Conservation (phyloP, 2,113 vertebrate species). For the Coturnix japonica region DNA sequence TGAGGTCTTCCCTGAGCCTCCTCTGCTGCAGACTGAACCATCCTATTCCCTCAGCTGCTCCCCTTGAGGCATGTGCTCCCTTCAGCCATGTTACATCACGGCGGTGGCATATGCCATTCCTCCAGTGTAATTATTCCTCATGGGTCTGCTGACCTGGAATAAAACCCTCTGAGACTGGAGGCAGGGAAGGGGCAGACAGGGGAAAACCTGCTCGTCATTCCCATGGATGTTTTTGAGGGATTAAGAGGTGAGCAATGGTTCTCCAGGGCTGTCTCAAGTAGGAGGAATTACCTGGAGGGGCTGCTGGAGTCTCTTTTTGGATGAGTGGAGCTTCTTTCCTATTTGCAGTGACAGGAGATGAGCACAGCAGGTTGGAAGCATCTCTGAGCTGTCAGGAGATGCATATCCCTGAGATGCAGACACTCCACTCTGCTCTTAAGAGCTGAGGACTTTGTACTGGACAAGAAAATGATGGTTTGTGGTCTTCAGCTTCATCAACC, state of each 20-base stretch:
- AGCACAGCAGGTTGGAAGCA: constrained; percentile 1
- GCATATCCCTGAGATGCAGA: not conserved
- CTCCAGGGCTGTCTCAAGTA: not conserved
- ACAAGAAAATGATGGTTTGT: not conserved
- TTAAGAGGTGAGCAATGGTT: not conserved
- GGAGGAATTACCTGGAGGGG: constrained; percentile 54
- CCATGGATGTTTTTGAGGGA: not conserved
- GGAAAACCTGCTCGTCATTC: not conserved
- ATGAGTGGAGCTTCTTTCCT: constrained; percentile 49
- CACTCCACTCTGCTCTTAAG: not conserved
- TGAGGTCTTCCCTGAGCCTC: not conserved
- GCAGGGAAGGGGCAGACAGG: not conserved
- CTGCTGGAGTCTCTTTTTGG: not conserved
- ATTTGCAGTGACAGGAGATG: constrained; percentile 7
- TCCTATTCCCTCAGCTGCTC: not conserved
- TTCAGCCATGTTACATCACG: not conserved
- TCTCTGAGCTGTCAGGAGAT: not conserved
- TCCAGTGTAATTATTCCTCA: not conserved
- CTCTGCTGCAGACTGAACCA: not conserved
- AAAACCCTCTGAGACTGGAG: not conserved
- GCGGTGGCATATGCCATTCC: constrained; percentile 6
- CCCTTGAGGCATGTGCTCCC: not conserved
- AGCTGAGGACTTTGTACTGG: too few relatives aligned
- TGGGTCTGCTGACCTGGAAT: constrained; percentile 16
- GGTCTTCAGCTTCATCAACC: not conserved